Conservation (phyloP, 2,797 vertebrate genomes). For the Melopsittacus undulatus region DNA sequence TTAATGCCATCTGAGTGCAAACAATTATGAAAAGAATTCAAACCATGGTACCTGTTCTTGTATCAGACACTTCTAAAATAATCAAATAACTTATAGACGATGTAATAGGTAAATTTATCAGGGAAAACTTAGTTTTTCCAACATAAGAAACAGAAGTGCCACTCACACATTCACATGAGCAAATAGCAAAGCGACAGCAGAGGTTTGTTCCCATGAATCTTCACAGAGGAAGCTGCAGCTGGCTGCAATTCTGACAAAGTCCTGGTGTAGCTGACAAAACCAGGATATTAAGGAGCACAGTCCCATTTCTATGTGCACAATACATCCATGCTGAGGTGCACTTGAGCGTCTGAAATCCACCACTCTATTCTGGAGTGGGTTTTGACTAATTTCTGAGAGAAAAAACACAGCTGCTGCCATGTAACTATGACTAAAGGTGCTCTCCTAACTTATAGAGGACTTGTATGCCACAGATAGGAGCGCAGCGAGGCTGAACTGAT, state of each 20-base stretch:
- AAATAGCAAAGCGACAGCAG: background rate
- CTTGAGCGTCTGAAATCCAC: slow-evolving; percentile 7
- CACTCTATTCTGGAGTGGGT: background rate
- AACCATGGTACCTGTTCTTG: background rate
- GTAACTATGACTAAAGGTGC: background rate
- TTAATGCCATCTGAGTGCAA: background rate
- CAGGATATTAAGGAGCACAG: background rate
- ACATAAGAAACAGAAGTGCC: background rate
- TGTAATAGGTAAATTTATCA: background rate
- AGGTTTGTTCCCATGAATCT: slow-evolving; percentile 16
- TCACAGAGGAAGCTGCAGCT: background rate
- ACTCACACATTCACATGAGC: background rate
- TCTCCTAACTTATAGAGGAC: background rate
- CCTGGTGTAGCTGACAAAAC: slow-evolving; percentile 24
- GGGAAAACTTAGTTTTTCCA: background rate
- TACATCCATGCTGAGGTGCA: background rate
- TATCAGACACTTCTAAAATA: background rate
- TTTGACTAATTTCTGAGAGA: background rate
- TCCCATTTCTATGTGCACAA: background rate
- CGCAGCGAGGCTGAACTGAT: background rate
- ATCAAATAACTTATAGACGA: background rate
- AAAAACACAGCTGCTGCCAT: background rate
- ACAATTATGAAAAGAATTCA: background rate
- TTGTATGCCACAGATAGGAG: background rate
- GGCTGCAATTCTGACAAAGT: background rate